Base-by-base conservation (phyloP, 2,797 vertebrate species). In the Enteromius mattozi region DNA sequence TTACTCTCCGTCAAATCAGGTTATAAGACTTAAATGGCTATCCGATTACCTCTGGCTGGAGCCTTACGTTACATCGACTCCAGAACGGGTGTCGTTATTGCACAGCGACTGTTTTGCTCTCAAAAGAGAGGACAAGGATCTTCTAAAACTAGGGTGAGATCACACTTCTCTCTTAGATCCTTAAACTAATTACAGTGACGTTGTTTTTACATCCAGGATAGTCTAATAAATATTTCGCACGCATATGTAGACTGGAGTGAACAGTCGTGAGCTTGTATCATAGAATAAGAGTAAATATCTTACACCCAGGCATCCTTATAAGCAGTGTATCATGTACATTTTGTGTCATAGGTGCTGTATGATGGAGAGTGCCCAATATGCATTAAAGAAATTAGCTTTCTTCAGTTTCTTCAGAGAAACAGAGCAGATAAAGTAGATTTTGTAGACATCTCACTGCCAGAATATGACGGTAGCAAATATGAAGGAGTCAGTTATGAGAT, bases 351-450 rank as follows among this genome's bases (percentile, higher is more conserved):
- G 93, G 92, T 93, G 75, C 87, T 94, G 70, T 94, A 94, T 65
- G 92, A 93, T 88, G 92, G 92, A 5, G 91, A 91, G 37, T 94
- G 93, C 89, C 92, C 92, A 21, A 86, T 94, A 76, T 94, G 93
- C 86, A 91, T 93, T 21, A 93, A 88, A 4, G 93, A 94, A 89
- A 94, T 94, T 72, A 79, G 66, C 2, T 89, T 93, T 72, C 92
- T 95, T 16, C 84, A 92, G 87, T 93, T 88, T 85, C 86, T 94
- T 85, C 92, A 94, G 84, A 91, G 63, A 78, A 90, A 91, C 0
- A 42, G 33, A 27, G 24, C 86, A 0, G 77, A 4, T 2, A 91
- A 90, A 69, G 88, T 93, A 7, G 42, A 92, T 51, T 94, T 94
- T 79, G 80, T 92, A 10, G 91, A 94, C 37, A 93, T 93, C 59